Evolutionary conservation across 2,113 vertebrate genomes (phyloP).

Genomic region (Podarcis raffonei): DNA sequence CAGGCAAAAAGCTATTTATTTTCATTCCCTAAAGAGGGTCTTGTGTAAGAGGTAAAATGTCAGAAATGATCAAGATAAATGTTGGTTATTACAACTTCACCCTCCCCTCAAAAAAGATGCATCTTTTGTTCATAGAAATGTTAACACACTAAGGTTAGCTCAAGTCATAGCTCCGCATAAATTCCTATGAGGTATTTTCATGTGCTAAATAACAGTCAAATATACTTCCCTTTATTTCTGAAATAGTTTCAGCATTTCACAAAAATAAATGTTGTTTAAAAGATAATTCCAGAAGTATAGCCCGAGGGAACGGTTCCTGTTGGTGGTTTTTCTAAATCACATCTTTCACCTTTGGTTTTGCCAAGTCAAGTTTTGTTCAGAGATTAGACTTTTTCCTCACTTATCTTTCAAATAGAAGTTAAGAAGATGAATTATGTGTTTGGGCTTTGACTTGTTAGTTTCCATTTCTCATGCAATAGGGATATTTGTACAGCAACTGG

Average conservation of each 20-base stretch:
- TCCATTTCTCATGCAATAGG: neutral
- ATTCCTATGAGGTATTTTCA: neutral
- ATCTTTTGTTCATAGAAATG: constrained; percentile 4
- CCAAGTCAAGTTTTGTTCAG: neutral
- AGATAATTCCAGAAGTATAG: constrained; percentile 3
- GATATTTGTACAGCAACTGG: neutral
- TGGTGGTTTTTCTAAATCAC: neutral
- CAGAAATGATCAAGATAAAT: constrained; percentile 37
- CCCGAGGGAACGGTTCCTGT: neutral
- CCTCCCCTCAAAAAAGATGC: constrained; percentile 3
- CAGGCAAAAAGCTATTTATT: constrained; percentile 57
- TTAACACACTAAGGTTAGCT: neutral
- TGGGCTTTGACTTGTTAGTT: neutral
- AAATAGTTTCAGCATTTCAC: neutral
- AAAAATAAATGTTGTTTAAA: constrained; percentile 15
- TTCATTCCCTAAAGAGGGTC: constrained; percentile 30
- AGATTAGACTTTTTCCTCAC: neutral
- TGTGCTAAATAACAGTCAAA: constrained; percentile 9
- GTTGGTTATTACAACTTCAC: constrained; percentile 40
- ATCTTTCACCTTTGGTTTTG: constrained; percentile 4
- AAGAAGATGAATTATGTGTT: neutral
- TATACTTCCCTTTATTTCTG: constrained; percentile 17
- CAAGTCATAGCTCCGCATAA: neutral
- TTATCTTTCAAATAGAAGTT: neutral
- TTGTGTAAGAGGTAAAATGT: constrained; percentile 46